Evolutionary conservation across 2,888 invertebrate species (phyloP), one percentile per base, ranked within the genome.

Genomic region (Antheraea assamensis): DNA sequence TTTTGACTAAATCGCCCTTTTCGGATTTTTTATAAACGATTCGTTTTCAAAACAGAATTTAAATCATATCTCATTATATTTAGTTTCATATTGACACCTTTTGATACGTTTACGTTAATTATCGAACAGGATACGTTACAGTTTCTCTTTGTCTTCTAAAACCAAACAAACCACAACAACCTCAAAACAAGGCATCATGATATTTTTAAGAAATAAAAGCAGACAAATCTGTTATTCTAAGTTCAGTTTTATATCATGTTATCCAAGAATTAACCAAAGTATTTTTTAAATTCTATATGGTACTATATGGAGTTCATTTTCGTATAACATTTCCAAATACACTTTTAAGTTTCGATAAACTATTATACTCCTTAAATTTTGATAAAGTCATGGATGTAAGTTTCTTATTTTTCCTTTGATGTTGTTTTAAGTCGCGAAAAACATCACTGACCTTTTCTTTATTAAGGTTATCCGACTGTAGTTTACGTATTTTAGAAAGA

Each of bases 361-460:
- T 71, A 58, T 58, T 61, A 24, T 52, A n/a, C 55, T 71, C 31
- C 1, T 71, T 71, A 0, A 71, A 58, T 52, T 71, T 71, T 13
- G 52, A 71, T 31, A 35, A 68, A 15, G 13, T 68, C 2, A 42
- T 74, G 55, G 70, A 74, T 42, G 49, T 76, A 24, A 58, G 3
- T 24, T 58, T 13, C 35, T 74, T 79, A 47, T 74, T 78, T 52
- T 76, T 74, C 68, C 75, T 82, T 49, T 77, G 77, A 24, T 73
- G 71, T n/a, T 71, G 52, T 27, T 81, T 80, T 66, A 83, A 87
- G 8, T 83, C 76, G 27, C 74, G 66, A 66, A 87, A 74, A 72
- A 87, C 81, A 47, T 73, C 73, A 71, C 79, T 75, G 15, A 87
- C 72, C 68, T 78, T 74, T 1, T 75, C 71, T 74, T 83, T 82